phyloP scores from a whole-genome alignment of 2,888 invertebrate genomes.

The Lithophane semibrunnea region DNA sequence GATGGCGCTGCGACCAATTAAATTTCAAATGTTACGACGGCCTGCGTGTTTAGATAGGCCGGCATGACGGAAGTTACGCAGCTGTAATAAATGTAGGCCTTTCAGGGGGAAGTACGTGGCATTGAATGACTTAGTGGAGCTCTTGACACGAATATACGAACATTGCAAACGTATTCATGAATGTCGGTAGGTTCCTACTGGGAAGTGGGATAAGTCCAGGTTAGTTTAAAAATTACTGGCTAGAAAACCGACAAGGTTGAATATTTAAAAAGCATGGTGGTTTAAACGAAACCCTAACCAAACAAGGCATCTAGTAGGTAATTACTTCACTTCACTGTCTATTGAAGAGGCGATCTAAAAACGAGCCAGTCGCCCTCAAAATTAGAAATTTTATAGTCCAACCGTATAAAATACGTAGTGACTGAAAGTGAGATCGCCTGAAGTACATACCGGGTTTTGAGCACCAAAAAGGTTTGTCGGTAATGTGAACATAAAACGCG shows the following conservation, averaged over 20 bases:
- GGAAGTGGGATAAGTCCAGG: neutral
- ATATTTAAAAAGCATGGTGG: neutral
- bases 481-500: slow-evolving; percentile 82
- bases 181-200: slow-evolving; percentile 8
- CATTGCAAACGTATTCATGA: slow-evolving; percentile 39
- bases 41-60: slow-evolving; percentile 64
- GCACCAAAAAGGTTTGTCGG: slow-evolving; percentile 79
- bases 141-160: slow-evolving; percentile 52
- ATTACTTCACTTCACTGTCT: slow-evolving; percentile 11
- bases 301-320: neutral
- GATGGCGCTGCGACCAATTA: slow-evolving; percentile 79
- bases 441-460: slow-evolving; percentile 70
- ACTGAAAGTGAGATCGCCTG: slow-evolving; percentile 65
- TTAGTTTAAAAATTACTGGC: slow-evolving; percentile 8
- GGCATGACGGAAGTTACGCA: slow-evolving; percentile 57
- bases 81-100: slow-evolving; percentile 63
- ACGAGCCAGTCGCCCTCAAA: slow-evolving; percentile 71
- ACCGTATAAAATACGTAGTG: slow-evolving; percentile 67
- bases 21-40: slow-evolving; percentile 67
- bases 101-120: slow-evolving; percentile 48
- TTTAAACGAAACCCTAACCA: neutral
- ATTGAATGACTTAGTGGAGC: slow-evolving; percentile 49
- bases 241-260: neutral
- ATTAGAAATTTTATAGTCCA: slow-evolving; percentile 77
- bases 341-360: slow-evolving; percentile 41